A percentile compares a stretch with the other conserved stretches of the same genome.
phyloP scores from a whole-genome alignment of 2,797 vertebrate genomes.

The Mus spretus region DNA sequence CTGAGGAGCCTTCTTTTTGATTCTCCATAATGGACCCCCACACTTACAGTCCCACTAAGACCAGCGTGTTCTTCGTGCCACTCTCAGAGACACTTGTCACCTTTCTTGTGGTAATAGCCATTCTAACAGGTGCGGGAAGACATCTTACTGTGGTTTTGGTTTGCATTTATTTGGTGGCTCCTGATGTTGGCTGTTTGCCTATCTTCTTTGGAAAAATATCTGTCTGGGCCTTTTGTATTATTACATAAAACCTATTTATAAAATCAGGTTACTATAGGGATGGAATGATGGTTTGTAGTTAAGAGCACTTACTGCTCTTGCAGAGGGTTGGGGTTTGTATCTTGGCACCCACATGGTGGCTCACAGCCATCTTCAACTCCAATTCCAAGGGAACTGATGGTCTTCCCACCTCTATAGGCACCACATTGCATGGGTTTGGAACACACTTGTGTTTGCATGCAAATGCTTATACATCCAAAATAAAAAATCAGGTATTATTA shows the following conservation, averaged over 20 bases:
- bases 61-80: neutral
- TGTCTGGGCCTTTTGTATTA: neutral
- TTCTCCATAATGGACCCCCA: neutral
- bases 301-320: neutral
- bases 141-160: neutral
- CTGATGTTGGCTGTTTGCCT: neutral
- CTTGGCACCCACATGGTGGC: too few relatives aligned
- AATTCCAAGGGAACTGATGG: neutral
- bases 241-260: neutral
- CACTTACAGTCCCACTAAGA: neutral
- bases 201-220: neutral
- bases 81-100: neutral
- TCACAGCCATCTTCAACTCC: neutral
- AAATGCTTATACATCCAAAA: neutral
- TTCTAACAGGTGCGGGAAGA: neutral
- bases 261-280: neutral
- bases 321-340: neutral
- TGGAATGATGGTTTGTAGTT: neutral
- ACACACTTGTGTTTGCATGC: neutral
- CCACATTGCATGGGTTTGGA: neutral
- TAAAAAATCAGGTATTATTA: neutral
- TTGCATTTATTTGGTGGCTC: neutral
- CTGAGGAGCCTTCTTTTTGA: neutral
- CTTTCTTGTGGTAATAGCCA: neutral
- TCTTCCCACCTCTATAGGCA: too few relatives aligned